Base-by-base conservation (phyloP, 2,888 invertebrate species). In the Platynereis dumerilii region DNA sequence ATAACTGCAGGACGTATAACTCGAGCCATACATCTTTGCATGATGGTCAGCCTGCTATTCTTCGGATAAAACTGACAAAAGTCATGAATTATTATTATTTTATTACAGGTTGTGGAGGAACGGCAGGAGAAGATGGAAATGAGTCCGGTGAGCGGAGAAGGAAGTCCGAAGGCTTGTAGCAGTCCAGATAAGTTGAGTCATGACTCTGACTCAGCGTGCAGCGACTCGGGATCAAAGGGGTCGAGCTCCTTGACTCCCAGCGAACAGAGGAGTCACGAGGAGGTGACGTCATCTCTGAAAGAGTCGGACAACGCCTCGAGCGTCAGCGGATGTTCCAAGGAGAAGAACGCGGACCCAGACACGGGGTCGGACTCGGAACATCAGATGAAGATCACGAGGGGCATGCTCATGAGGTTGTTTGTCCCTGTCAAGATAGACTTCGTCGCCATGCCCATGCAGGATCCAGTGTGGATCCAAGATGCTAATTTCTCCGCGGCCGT, bases 281-380 rank as follows among this genome's bases (percentile, higher is more conserved):
- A 78, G 45, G 74, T 74, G 20, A 70, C 70, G 82, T 86, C 72
- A 80, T 85, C 76, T 78, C 86, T 77, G 61, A 80, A 65, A 69
- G 79, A 78, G 58, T 77, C 76, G 0, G 74, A 76, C 44, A 68
- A 66, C 12, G 45, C 61, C 29, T 74, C 73, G 7, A 20, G 48
- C 48, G 48, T 5, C 5, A 48, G 48, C n/a, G n/a, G 20, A n/a
- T 7, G 34, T 34, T 48, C 48, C n/a, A 48, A 48, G 17, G 34
- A 34, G 34, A 34, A 34, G 34, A 34, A 34, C 34, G 34, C 34
- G 12, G 34, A 34, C 34, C 5, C 34, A 34, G 34, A 5, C 12
- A 7, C 34, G 34, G 48, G 17, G 20, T 48, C 22, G 7, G 22
- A 48, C 3, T 7, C 5, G 22, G 5, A 48, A 7, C 22, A 48